Conservation (phyloP, 2,888 invertebrate species). For the Drosophila nr. perissopoda region DNA sequence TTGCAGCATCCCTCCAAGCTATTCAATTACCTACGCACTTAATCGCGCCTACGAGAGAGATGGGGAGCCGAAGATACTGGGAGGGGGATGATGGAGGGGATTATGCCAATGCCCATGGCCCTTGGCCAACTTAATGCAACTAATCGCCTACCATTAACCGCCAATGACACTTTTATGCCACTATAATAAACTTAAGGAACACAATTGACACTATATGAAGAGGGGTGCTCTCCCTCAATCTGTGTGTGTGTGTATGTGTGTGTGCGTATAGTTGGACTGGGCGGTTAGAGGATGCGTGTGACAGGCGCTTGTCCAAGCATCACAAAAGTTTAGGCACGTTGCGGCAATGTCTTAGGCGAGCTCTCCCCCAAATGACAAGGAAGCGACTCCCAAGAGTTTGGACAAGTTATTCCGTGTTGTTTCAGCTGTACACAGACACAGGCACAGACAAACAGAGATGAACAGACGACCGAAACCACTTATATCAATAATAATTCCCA, state of each 20-base stretch:
- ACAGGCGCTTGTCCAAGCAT: slow-evolving; percentile 57
- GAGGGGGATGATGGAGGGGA: not conserved
- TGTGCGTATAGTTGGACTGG: slow-evolving; percentile 7
- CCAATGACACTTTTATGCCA: slow-evolving; percentile 81
- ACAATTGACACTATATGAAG: slow-evolving; percentile 42
- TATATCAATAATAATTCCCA: slow-evolving; percentile 74
- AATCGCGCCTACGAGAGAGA: slow-evolving; percentile 3
- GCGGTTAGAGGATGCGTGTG: slow-evolving; percentile 44
- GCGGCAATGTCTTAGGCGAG: slow-evolving; percentile 62
- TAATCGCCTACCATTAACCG: slow-evolving; percentile 76
- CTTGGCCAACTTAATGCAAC: slow-evolving; percentile 63
- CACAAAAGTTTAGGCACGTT: slow-evolving; percentile 72
- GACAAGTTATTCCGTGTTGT: slow-evolving; percentile 48
- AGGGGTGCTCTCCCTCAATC: not conserved
- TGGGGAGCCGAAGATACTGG: not conserved
- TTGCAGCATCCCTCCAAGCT: slow-evolving; percentile 11
- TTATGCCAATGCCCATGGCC: slow-evolving; percentile 8
- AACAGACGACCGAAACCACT: slow-evolving; percentile 37
- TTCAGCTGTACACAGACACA: slow-evolving; percentile 23
- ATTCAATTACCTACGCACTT: slow-evolving; percentile 57
- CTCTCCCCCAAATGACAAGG: not conserved
- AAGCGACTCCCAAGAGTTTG: slow-evolving; percentile 50
- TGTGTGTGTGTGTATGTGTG: slow-evolving; percentile 10
- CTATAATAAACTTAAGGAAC: slow-evolving; percentile 78
- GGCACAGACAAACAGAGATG: slow-evolving; percentile 12